Evolutionary conservation across 1,140 invertebrate genomes (phyloP).

Genomic region (Trichonephila clavata): DNA sequence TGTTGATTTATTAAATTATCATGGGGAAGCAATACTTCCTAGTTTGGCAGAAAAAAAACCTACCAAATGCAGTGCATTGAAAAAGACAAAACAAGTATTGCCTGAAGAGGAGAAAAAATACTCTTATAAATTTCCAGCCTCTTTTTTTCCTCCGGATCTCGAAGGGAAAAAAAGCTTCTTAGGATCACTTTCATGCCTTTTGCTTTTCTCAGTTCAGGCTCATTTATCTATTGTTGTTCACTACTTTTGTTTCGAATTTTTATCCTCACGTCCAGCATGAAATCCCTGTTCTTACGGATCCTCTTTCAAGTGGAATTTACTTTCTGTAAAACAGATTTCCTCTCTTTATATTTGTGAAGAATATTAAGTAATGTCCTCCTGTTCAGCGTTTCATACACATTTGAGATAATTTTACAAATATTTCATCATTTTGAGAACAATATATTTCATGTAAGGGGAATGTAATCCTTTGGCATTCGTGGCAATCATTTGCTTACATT

Average conservation of each 20-base stretch:
- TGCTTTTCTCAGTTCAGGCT: constrained; percentile 35
- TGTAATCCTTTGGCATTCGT: too few relatives aligned
- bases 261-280: neutral
- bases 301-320: neutral
- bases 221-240: constrained; percentile 60
- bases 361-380: neutral
- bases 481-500: too few relatives aligned
- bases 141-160: neutral
- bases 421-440: too few relatives aligned
- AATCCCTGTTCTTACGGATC: neutral
- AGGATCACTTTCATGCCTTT: constrained; percentile 50
- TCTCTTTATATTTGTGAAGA: neutral
- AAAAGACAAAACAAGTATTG: neutral
- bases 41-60: neutral
- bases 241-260: constrained; percentile 28
- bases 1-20: too few relatives aligned
- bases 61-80: neutral
- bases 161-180: neutral
- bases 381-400: too few relatives aligned
- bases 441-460: too few relatives aligned
- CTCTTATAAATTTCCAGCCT: neutral
- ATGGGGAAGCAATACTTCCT: too few relatives aligned
- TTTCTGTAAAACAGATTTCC: neutral
- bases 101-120: neutral
- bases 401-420: too few relatives aligned